A percentile compares a stretch with the other conserved stretches of the same genome.
These are phyloP conservation scores for Dynastes maya DNA, from an alignment of 2,888 invertebrate genomes.

Conservation along the genomic window DNA sequence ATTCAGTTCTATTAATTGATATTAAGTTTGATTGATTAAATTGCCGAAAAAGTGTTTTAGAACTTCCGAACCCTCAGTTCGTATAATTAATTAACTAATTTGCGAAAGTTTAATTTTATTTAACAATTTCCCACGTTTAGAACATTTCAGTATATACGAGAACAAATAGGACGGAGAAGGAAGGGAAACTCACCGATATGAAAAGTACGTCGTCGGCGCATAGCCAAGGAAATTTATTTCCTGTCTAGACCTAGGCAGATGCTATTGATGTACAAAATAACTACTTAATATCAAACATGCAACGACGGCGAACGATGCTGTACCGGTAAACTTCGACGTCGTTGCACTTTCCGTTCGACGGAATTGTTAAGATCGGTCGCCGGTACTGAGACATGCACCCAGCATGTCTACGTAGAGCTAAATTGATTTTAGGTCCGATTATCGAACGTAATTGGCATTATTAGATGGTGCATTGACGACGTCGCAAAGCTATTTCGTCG, in stretches of 20 bases:
- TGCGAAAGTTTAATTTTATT: too few relatives aligned
- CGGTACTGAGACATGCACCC: background rate
- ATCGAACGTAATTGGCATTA: background rate
- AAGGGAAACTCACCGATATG: conserved; percentile 34
- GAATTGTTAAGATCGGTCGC: conserved; percentile 1
- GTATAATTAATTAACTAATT: too few relatives aligned
- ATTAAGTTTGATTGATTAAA: too few relatives aligned
- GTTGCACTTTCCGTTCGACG: background rate
- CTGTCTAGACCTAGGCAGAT: conserved; percentile 47
- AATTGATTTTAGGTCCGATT: background rate
- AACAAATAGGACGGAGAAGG: background rate
- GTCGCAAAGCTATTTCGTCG: too few relatives aligned
- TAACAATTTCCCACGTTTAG: too few relatives aligned
- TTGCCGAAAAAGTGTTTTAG: too few relatives aligned
- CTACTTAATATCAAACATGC: conserved; percentile 40
- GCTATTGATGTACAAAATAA: conserved; percentile 45
- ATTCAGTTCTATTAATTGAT: too few relatives aligned
- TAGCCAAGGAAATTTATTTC: conserved; percentile 42
- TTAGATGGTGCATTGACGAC: background rate
- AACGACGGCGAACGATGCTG: background rate
- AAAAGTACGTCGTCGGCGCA: conserved; percentile 38
- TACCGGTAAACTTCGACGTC: conserved; percentile 19
- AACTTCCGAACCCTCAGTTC: too few relatives aligned
- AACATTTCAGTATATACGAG: too few relatives aligned
- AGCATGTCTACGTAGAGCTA: background rate